Base-by-base conservation (phyloP, 2,113 vertebrate genomes). In the Cathartes aura region DNA sequence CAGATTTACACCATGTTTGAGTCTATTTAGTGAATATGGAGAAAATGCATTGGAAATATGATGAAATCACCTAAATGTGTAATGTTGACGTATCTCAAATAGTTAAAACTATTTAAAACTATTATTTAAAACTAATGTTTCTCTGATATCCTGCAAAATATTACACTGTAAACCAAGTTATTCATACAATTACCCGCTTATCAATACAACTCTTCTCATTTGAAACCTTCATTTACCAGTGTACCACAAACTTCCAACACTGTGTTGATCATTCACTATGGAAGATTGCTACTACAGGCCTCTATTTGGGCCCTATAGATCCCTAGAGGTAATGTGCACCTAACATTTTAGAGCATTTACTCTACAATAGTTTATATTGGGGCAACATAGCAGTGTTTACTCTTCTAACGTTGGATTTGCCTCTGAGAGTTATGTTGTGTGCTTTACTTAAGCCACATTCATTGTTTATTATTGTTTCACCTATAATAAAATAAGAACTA, bases 401-500 rank as follows among this genome's bases (percentile, higher is more conserved):
- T 75, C 50, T 73, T 60, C 62, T n/a, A 52, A 81, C 0, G 0
- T 5, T 24, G 20, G n/a, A 67, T 29, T 53, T 66, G n/a, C 18
- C 55, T 90, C 62, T n/a, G 8, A 80, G 38, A 94, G 43, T 17
- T 93, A 32, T 55, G n/a, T 29, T 47, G 9, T 47, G 52, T 52
- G 50, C 74, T 85, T 64, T 85, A 55, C 66, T 88, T 85, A 87
- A 89, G 38, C 20, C 26, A 81, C 47, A 38, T 53, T 80, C 38
- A 76, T 24, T 67, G 16, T 82, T 90, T 93, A 88, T 87, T 89
- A 52, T 47, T 80, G 45, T 58, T 95, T 81, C 75, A 71, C 50
- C 45, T 55, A 38, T 63, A 83, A 90, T 80, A 93, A 95, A 95
- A 38, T 73, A 83, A 92, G 63, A 87, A 63, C 15, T 93, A 67